A percentile compares a stretch with the other conserved stretches of the same genome.
Evolutionary conservation across 1,140 invertebrate genomes (phyloP).

Genomic region (Calephelis virginiensis): DNA sequence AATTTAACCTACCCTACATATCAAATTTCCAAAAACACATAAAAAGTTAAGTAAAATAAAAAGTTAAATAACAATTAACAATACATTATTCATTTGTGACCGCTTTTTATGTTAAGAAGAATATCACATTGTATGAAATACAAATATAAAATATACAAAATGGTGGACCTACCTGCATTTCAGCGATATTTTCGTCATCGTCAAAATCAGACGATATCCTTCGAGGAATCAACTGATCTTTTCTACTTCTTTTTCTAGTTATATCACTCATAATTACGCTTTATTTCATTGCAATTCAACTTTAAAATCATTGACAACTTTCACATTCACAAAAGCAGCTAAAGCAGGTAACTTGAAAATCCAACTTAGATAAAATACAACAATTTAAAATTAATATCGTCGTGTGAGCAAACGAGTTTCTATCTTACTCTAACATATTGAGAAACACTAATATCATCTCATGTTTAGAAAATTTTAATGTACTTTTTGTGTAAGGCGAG

Average conservation of each 20-base stretch:
- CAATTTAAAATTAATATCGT: neutral
- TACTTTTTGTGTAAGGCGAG: neutral
- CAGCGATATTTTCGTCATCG: conserved; percentile 30
- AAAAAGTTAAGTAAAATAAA: neutral
- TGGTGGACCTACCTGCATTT: conserved; percentile 45
- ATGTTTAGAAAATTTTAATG: neutral
- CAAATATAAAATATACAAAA: conserved; percentile 25
- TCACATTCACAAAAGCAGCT: neutral
- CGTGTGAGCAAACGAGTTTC: neutral
- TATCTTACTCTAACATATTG: neutral
- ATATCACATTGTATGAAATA: neutral
- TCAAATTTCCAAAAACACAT: neutral
- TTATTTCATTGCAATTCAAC: conserved; percentile 12
- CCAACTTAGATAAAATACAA: neutral
- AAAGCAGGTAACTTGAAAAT: neutral
- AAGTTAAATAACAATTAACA: neutral
- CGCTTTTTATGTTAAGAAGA: too few relatives aligned
- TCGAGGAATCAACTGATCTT: conserved; percentile 32
- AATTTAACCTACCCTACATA: conserved; percentile 4
- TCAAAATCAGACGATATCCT: conserved; percentile 28
- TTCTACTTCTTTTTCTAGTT: conserved; percentile 34
- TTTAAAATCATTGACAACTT: neutral
- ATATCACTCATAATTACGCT: conserved; percentile 30
- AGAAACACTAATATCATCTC: neutral
- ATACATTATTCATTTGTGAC: neutral